Base-by-base conservation (phyloP, 2,113 vertebrate genomes). In the Rhadina sibilatrix region DNA sequence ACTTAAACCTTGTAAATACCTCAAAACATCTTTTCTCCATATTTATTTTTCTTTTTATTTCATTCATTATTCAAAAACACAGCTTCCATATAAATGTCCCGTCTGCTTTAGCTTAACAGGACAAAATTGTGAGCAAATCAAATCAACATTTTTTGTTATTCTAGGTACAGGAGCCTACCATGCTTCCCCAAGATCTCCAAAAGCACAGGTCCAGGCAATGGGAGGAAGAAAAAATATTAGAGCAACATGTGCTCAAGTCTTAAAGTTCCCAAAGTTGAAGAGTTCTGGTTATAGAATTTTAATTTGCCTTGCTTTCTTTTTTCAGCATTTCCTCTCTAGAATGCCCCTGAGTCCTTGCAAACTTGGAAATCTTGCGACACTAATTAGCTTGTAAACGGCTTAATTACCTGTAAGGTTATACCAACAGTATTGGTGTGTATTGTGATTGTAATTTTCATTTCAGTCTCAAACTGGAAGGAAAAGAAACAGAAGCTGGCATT, bases 41-140 rank as follows among this genome's bases (percentile, higher is more conserved):
- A 24, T 44, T 56, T 76, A 25, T 28, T 44, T 6, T 5, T 31
- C 14, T 6, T 91, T 82, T 50, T 82, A 40, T 84, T 86, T 81
- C 2, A 13, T 38, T 22, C 0, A 0, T 50, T 46, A 50, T 52
- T 75, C 3, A 42, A 49, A 72, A 83, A 5, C 30, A 76, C 23
- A 33, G 7, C 25, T 83, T 81, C 25, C 46, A 30, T 75, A 60
- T 18, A 40, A 89, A 37, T 56, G 10, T 31, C 40, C 27, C 5
- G 0, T 79, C 59, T 70, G 31, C 33, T 85, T 87, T 61, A 66
- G 30, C 40, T 78, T 47, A 52, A 77, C 1, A 9, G 35, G 19
- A 87, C 57, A 85, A 85, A 80, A 64, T 1, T 21, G 53, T 22
- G 40, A 85, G 24, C 24, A 71, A 60, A 87, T 27, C 59, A 70